Evolutionary conservation across 2,888 invertebrate species (phyloP).

Genomic region (Linnaemya tessellans): DNA sequence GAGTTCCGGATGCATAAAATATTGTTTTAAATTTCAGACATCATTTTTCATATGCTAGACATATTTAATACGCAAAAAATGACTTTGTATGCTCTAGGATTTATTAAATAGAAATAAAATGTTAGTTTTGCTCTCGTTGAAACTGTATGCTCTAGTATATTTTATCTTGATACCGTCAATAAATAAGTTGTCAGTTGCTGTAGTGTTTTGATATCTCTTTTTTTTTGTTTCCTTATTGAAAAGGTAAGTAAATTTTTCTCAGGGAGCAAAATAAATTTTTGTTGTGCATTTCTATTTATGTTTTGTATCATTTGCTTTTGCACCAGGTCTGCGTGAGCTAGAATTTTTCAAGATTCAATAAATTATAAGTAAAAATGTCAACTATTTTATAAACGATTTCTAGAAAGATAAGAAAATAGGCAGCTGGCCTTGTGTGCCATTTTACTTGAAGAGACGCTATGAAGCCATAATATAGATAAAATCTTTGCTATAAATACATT

Average conservation of each 20-base stretch:
- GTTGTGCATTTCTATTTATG: neutral
- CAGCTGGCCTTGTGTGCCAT: no score
- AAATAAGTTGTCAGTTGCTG: slow-evolving; percentile 20
- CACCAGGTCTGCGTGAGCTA: neutral
- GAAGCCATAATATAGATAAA: no score
- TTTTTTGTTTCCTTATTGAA: neutral
- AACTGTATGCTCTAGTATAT: neutral
- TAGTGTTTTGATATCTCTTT: neutral
- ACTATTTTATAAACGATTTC: neutral
- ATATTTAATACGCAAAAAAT: slow-evolving; percentile 9
- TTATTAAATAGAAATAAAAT: neutral
- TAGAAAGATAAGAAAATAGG: no score
- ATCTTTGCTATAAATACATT: no score
- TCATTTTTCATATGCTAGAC: slow-evolving; percentile 54
- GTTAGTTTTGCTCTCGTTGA: slow-evolving; percentile 6
- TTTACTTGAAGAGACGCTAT: no score
- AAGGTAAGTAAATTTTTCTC: neutral
- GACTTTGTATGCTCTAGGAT: neutral
- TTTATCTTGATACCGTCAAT: slow-evolving; percentile 17
- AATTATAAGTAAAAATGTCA: neutral
- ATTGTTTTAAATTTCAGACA: slow-evolving; percentile 60
- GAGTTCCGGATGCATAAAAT: slow-evolving; percentile 49
- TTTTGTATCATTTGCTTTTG: neutral
- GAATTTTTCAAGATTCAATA: slow-evolving; percentile 1
- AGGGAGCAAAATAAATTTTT: neutral